Base-by-base conservation (phyloP, 2,888 invertebrate genomes). In the Diarsia dahlii region DNA sequence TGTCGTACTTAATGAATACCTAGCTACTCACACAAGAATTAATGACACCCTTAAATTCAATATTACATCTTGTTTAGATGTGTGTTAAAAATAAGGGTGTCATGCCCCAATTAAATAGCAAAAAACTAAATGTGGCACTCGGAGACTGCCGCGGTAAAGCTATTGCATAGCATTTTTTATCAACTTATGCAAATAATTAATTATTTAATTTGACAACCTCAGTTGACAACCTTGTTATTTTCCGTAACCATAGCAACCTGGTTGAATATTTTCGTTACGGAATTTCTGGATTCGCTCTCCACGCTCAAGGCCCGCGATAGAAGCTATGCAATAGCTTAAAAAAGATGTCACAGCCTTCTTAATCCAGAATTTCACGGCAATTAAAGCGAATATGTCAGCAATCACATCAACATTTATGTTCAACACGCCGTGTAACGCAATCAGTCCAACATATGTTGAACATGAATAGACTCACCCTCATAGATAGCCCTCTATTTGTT, bases 401-500 rank as follows among this genome's bases (percentile, higher is more conserved):
- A 69, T 75, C 78, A 75, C 84, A 79, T 60, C 58, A 72, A 73
- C 87, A 83, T 83, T 83, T 46, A 70, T 45, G 81, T 71, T 67
- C 85, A 88, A 78, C 85, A 82, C 54, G 56, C 76, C 89, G 87
- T 87, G 74, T 81, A 80, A 87, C 70, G 2, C 71, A 74, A 82
- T 81, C 76, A 78, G 75, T 72, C 77, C 73, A 81, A 87, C 91
- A 90, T 88, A 90, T 90, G 90, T 83, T 81, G 50, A 54, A 74
- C 84, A 72, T 82, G 76, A 78, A 83, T 84, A 84, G 86, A 84
- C 70, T 62, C 75, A 83, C 85, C 84, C 84, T 87, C 76, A 78
- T 88, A 84, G 88, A 85, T 68, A 83, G 85, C 89, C 90, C 89
- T 88, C 75, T 89, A 65, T 89, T 89, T 86, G 66, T 18, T 66